Percentiles rank a stretch among this genome's conserved stretches.
phyloP scores from a whole-genome alignment of 2,113 vertebrate genomes.

The Phaethornis superciliosus region DNA sequence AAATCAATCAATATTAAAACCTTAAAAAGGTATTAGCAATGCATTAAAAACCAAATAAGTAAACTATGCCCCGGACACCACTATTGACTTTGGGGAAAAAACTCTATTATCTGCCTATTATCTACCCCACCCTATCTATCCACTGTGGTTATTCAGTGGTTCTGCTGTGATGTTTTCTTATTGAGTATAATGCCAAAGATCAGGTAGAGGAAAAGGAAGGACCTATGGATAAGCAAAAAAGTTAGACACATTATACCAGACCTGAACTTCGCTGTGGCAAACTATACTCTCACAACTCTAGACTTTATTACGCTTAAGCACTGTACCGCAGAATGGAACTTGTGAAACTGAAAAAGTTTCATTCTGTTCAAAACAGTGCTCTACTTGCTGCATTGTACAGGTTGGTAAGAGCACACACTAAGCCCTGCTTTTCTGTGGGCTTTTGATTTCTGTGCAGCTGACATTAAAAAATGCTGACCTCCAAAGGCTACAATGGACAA shows the following conservation, averaged over 20 bases:
- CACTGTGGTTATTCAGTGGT: background rate
- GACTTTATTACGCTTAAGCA: background rate
- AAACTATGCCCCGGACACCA: background rate
- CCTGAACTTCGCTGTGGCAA: background rate
- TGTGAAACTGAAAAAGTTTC: background rate
- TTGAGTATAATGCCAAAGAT: background rate
- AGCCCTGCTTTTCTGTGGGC: background rate
- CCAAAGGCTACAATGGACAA: background rate
- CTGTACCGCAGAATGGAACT: background rate
- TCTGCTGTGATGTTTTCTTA: background rate
- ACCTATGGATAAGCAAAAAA: background rate
- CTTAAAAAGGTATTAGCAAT: slow-evolving; percentile 11
- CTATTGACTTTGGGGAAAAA: slow-evolving; percentile 19
- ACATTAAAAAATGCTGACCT: background rate
- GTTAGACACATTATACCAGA: background rate
- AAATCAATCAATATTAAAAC: slow-evolving; percentile 25
- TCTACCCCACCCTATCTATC: background rate
- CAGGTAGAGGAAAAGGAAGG: background rate
- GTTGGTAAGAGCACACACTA: background rate
- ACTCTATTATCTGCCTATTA: slow-evolving; percentile 8
- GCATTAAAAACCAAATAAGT: slow-evolving; percentile 37
- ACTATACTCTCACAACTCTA: background rate
- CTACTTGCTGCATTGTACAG: background rate
- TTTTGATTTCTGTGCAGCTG: background rate
- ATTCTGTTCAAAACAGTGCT: background rate